Evolutionary conservation across 2,797 vertebrate genomes (phyloP), one percentile per base, ranked within the genome.

Genomic region (Apodemus agrarius): DNA sequence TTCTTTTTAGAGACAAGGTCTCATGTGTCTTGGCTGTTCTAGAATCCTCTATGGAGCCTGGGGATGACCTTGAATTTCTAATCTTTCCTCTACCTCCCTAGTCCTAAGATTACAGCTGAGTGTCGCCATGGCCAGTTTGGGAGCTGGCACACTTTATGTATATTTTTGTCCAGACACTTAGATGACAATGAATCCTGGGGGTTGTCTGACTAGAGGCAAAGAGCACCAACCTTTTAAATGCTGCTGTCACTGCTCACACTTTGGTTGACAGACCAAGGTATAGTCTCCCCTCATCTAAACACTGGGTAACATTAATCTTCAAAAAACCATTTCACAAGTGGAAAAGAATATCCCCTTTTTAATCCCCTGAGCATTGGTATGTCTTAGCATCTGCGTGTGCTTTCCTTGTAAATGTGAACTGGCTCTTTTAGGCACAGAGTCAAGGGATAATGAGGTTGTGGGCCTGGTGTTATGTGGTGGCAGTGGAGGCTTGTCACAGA

Each of bases 291-390:
- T 24, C 37, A 57, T 63, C 40, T 85, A 82, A 84, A 29, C 46
- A 61, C 14, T 31, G 19, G 6, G 2, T 46, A 61, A 59, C 49
- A 34, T 69, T 95, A 75, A 76, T 88, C 34, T 93, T 89, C 16
- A 40, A 2, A 63, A 31, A 61, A 78, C 3, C 43, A 91, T 6
- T 72, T 78, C 65, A 17, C 24, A 49, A 78, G 67, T 89, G 12
- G 65, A 92, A 95, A 96, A 61, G 26, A 84, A 16, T 46, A 57
- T 8, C 8, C 52, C 16, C 7, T 26, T 78, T 95, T 93, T 83
- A 67, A 79, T 79, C 29, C 29, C 52, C 26, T 22, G 26, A 59
- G 37, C 37, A 43, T 14, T 83, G 69, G 46, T 29, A 85, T 46
- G 4, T 74, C 40, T 92, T 89, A 34, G 49, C 11, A 40, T 81